Conservation (phyloP, 2,113 vertebrate species). For the Lycaon pictus region DNA sequence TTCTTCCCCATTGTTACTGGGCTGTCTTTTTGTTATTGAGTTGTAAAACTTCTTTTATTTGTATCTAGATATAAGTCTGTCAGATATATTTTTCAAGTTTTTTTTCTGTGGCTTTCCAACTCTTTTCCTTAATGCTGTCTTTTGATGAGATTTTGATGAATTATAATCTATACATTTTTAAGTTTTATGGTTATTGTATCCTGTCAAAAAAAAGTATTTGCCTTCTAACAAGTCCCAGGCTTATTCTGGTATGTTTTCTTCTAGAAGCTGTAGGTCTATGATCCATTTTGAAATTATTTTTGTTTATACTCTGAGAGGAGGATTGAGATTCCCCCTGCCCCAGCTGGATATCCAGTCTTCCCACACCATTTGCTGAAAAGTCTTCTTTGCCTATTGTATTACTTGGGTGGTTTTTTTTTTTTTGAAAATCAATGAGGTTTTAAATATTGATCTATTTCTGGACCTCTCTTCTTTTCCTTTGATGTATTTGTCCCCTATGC, state of each 20-base stretch:
- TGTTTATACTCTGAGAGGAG: not conserved
- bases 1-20: not conserved
- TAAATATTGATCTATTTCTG: not conserved
- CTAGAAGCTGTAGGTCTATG: not conserved
- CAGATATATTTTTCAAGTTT: not conserved
- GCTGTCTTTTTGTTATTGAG: not conserved
- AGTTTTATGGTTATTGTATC: not conserved
- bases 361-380: not conserved
- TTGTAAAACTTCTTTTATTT: not conserved
- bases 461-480: not conserved
- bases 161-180: not conserved
- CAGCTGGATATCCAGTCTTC: not conserved
- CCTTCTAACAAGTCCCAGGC: not conserved
- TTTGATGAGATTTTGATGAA: not conserved
- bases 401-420: not conserved
- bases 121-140: not conserved
- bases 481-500: not conserved
- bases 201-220: not conserved
- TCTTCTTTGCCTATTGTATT: not conserved
- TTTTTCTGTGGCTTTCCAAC: not conserved
- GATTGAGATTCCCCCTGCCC: not conserved
- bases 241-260: not conserved
- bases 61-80: not conserved
- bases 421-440: not conserved
- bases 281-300: not conserved